phyloP scores from a whole-genome alignment of 23 tunicate species.

The Corella eumyota region DNA sequence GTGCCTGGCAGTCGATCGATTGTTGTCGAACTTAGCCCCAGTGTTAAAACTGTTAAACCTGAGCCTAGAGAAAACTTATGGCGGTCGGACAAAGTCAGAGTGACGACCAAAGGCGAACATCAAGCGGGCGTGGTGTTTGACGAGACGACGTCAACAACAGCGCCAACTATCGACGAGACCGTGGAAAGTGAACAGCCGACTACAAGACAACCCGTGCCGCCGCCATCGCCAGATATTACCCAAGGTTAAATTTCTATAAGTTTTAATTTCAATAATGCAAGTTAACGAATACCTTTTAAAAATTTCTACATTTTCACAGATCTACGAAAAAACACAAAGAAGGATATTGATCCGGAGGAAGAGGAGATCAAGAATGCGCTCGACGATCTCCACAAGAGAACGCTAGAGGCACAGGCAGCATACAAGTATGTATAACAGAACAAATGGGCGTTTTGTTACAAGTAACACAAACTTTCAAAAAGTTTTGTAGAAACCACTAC shows the following conservation, averaged over 20 bases:
- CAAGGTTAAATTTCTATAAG: conserved; percentile 26
- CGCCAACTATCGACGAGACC: background rate
- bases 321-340: background rate
- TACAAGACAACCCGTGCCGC: conserved; percentile 34
- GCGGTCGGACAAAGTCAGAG: conserved; percentile 22
- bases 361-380: conserved; percentile 16
- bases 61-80: conserved; percentile 22
- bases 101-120: conserved; percentile 8
- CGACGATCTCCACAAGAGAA: conserved; percentile 34
- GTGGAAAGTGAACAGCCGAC: background rate
- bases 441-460: background rate
- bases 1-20: conserved; percentile 47
- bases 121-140: conserved; percentile 27
- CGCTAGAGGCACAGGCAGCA: conserved; percentile 31
- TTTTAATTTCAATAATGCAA: no score
- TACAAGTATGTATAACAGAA: conserved; percentile 15
- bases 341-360: conserved; percentile 7
- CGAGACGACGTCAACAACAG: no score
- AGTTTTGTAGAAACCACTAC: no score
- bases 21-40: conserved; percentile 31
- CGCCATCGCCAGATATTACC: conserved; percentile 24
- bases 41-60: conserved; percentile 40
- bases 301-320: no score
- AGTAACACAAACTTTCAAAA: background rate
- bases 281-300: no score